A percentile compares a stretch with the other conserved stretches of the same genome.
phyloP scores from a whole-genome alignment of 2,113 vertebrate genomes.

The Dasypus novemcinctus region DNA sequence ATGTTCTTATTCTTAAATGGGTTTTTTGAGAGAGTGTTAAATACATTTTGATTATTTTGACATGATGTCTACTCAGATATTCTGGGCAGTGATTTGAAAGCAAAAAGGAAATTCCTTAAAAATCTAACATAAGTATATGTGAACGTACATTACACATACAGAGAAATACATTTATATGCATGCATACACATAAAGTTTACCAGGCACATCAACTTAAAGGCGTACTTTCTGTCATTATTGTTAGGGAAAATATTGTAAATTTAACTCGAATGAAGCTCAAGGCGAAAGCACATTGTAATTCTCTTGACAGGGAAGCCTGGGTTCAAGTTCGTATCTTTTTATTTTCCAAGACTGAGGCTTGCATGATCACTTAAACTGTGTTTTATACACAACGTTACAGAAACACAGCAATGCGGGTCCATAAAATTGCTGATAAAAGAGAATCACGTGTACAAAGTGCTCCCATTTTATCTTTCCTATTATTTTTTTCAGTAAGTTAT shows the following conservation, averaged over 20 bases:
- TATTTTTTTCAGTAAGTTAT: slow-evolving; percentile 73
- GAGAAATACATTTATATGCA: slow-evolving; percentile 64
- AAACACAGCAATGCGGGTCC: slow-evolving; percentile 76
- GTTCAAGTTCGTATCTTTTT: slow-evolving; percentile 85
- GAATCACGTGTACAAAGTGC: slow-evolving; percentile 68
- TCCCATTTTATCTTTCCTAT: slow-evolving; percentile 75
- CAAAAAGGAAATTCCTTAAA: slow-evolving; percentile 81
- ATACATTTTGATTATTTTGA: slow-evolving; percentile 84
- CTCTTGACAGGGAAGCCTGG: slow-evolving; percentile 79
- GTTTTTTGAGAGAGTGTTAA: slow-evolving; percentile 81
- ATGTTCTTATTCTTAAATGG: slow-evolving; percentile 78
- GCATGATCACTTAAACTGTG: slow-evolving; percentile 78
- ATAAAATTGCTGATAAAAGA: slow-evolving; percentile 80
- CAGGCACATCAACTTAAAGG: slow-evolving; percentile 81
- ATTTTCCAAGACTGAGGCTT: slow-evolving; percentile 80
- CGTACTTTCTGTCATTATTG: slow-evolving; percentile 75
- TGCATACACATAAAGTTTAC: slow-evolving; percentile 78
- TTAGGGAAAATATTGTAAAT: slow-evolving; percentile 79
- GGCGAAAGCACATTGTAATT: slow-evolving; percentile 81
- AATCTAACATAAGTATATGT: slow-evolving; percentile 16
- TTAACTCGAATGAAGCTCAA: slow-evolving; percentile 81
- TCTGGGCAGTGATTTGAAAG: slow-evolving; percentile 80
- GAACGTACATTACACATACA: not conserved
- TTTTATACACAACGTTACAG: slow-evolving; percentile 81
- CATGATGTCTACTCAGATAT: slow-evolving; percentile 78